Percentiles rank a stretch among this genome's conserved stretches.
Evolutionary conservation across 2,113 vertebrate genomes (phyloP).

Genomic region (Indicator maculatus): DNA sequence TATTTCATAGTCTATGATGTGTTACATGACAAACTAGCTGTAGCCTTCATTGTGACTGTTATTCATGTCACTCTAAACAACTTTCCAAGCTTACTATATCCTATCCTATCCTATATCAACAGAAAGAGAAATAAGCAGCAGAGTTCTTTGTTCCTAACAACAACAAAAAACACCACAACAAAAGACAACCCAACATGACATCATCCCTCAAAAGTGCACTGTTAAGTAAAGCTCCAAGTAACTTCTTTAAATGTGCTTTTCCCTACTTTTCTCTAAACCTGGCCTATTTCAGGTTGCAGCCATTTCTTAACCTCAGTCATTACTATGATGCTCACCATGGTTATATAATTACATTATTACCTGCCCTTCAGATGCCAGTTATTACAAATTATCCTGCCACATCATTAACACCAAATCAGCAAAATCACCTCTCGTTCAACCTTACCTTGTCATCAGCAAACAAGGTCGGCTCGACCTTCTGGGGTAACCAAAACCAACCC

Average conservation of each 20-base stretch:
- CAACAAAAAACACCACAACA: background rate
- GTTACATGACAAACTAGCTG: background rate
- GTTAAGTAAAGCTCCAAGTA: background rate
- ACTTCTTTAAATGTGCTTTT: background rate
- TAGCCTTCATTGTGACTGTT: background rate
- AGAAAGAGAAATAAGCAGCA: background rate
- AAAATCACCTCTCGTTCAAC: background rate
- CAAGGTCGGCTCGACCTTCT: background rate
- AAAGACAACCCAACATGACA: background rate
- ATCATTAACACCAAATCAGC: background rate
- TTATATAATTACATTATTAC: background rate
- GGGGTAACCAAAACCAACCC: background rate
- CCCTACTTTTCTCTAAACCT: background rate
- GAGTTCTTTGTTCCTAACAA: background rate
- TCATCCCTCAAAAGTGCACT: background rate
- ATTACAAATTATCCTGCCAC: background rate
- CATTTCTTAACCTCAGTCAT: background rate
- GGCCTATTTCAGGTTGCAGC: background rate
- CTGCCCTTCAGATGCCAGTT: no score
- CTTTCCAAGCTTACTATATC: background rate
- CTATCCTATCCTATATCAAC: background rate
- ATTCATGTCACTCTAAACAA: background rate
- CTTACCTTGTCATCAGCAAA: background rate
- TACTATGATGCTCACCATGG: background rate
- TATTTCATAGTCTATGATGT: background rate